These are phyloP conservation scores for Drepana arcuata DNA, from an alignment of 1,140 invertebrate species.

Conservation along the genomic window DNA sequence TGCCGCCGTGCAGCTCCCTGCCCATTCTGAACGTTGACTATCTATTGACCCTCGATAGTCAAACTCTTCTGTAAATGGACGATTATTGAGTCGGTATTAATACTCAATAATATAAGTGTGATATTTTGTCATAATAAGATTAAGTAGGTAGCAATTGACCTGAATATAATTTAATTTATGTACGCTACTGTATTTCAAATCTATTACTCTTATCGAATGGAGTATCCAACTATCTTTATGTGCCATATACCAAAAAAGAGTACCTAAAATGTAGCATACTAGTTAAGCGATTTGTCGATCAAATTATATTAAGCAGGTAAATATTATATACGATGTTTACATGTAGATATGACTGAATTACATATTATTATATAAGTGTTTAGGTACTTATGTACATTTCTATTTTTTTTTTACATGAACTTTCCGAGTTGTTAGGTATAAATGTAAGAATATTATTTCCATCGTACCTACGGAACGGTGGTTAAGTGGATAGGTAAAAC, in stretches of 20 bases:
- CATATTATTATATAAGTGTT: too few relatives aligned
- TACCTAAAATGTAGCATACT: conserved; percentile 19
- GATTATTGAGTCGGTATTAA: conserved; percentile 19
- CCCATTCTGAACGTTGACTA: conserved; percentile 33
- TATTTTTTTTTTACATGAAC: too few relatives aligned
- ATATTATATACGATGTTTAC: too few relatives aligned
- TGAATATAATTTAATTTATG: conserved; percentile 7
- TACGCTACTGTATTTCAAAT: conserved; percentile 6
- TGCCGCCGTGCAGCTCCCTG: conserved; percentile 17
- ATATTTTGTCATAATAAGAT: conserved; percentile 32
- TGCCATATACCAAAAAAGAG: conserved; percentile 26
- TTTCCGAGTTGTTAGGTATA: too few relatives aligned
- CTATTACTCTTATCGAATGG: conserved; percentile 9
- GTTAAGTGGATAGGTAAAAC: too few relatives aligned
- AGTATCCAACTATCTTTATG: conserved; percentile 12
- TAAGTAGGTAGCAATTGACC: too few relatives aligned
- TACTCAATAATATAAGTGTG: conserved; percentile 47
- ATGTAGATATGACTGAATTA: too few relatives aligned
- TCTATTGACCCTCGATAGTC: neutral
- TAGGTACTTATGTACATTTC: too few relatives aligned
- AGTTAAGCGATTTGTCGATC: too few relatives aligned
- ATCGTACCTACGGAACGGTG: too few relatives aligned
- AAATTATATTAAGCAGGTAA: too few relatives aligned
- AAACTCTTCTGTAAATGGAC: conserved; percentile 2
- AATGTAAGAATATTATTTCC: too few relatives aligned